These are phyloP conservation scores for Strigamia transsilvanica DNA, from an alignment of 2,888 invertebrate genomes.

Conservation along the genomic window DNA sequence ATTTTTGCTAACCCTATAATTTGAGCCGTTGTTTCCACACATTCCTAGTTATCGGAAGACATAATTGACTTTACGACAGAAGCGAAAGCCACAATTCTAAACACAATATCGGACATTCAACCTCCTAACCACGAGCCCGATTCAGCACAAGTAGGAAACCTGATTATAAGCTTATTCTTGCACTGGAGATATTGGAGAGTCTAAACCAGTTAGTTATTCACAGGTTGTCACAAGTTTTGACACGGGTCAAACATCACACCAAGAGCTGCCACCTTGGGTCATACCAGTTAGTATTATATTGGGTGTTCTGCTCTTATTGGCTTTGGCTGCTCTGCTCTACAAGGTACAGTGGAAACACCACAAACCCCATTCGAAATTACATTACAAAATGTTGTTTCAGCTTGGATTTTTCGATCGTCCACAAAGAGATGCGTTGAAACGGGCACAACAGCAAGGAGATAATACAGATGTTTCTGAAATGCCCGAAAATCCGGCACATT, in stretches of 20 bases:
- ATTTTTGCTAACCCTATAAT: too few species aligned
- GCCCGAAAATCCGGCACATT: not conserved
- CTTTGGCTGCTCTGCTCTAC: not conserved
- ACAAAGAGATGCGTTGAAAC: not conserved
- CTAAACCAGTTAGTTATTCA: not conserved
- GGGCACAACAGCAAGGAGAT: not conserved
- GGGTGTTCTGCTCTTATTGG: not conserved
- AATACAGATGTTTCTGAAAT: not conserved
- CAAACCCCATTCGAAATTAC: not conserved
- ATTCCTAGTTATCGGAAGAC: not conserved
- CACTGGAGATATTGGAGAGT: too few species aligned
- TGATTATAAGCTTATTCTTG: too few species aligned
- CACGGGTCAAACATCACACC: not conserved
- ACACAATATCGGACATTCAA: not conserved
- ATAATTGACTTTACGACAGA: not conserved
- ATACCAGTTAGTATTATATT: constrained; percentile 10
- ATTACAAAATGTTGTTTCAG: not conserved
- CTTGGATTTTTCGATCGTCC: not conserved
- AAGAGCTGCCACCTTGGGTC: constrained; percentile 22
- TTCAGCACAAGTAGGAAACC: not conserved
- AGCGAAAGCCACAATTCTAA: not conserved
- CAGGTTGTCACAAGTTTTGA: constrained; percentile 6
- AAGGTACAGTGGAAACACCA: not conserved
- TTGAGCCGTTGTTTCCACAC: too few species aligned
- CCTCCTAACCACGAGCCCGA: not conserved